A percentile compares a stretch with the other conserved stretches of the same genome.
These are phyloP conservation scores for Lerema accius DNA, from an alignment of 1,140 invertebrate species.

Conservation along the genomic window DNA sequence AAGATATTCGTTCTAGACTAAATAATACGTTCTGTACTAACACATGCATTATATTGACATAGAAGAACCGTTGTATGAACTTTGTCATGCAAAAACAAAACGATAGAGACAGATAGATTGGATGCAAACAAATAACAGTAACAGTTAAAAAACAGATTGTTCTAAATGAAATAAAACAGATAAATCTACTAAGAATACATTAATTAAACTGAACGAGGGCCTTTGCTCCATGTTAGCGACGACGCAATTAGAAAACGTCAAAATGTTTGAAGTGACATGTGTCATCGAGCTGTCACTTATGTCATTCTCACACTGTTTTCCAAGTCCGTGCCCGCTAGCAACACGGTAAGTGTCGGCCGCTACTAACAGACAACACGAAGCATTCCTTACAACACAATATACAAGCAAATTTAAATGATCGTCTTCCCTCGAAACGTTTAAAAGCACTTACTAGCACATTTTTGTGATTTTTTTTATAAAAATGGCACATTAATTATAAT, in stretches of 20 bases:
- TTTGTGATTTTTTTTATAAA: slow-evolving; percentile 57
- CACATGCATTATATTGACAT: slow-evolving; percentile 26
- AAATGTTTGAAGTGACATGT: background rate
- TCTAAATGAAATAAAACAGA: too few relatives aligned
- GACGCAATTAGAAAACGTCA: background rate
- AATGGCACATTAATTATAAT: slow-evolving; percentile 69
- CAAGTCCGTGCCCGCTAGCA: background rate
- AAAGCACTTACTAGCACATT: slow-evolving; percentile 77
- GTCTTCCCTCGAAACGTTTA: slow-evolving; percentile 58
- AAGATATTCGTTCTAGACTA: slow-evolving; percentile 11
- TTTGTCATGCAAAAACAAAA: slow-evolving; percentile 5
- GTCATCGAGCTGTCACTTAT: background rate
- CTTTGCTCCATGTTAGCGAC: too few relatives aligned
- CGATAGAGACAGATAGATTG: too few relatives aligned
- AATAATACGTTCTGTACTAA: slow-evolving; percentile 5
- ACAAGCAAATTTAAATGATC: slow-evolving; percentile 81
- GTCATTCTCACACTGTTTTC: background rate
- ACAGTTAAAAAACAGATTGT: too few relatives aligned
- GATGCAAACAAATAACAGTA: too few relatives aligned
- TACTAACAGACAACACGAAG: slow-evolving; percentile 38
- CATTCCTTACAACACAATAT: slow-evolving; percentile 57
- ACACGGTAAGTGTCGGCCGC: too few relatives aligned
- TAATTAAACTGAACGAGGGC: too few relatives aligned
- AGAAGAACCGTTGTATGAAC: background rate
- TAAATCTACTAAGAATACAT: too few relatives aligned